Evolutionary conservation across 2,888 invertebrate genomes (phyloP).

Genomic region (Sinhomidia bicolor): DNA sequence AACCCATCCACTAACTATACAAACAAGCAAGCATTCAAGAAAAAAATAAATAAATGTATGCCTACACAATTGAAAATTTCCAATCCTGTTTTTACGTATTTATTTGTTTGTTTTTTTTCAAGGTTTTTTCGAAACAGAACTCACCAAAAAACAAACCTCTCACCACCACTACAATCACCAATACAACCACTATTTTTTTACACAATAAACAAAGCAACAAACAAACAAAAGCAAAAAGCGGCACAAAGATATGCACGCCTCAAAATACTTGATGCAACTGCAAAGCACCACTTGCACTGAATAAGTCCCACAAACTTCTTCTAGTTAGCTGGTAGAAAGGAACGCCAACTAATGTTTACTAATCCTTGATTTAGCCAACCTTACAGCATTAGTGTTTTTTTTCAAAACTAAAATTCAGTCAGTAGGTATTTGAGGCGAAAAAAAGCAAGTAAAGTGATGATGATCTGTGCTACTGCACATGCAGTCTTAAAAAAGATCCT

Average conservation of each 20-base stretch:
- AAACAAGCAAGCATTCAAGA: not conserved
- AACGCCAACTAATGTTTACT: conserved; percentile 36
- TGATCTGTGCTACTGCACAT: conserved; percentile 44
- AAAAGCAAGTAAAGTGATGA: conserved; percentile 24
- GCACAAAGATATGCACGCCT: conserved; percentile 24
- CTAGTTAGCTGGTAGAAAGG: conserved; percentile 10
- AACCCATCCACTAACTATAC: not conserved
- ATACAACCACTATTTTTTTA: not conserved
- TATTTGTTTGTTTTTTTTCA: conserved; percentile 13
- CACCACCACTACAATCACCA: not conserved
- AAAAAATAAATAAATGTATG: not conserved
- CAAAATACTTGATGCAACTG: conserved; percentile 49
- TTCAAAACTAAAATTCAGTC: conserved; percentile 59
- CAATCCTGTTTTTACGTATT: conserved; percentile 13
- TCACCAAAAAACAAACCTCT: conserved; percentile 22
- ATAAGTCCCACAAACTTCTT: conserved; percentile 45
- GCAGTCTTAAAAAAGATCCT: conserved; percentile 9
- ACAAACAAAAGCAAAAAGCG: not conserved
- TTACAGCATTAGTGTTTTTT: conserved; percentile 57
- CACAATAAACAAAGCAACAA: not conserved
- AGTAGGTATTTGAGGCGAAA: conserved; percentile 65
- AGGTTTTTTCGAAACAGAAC: not conserved
- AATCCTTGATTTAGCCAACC: conserved; percentile 66
- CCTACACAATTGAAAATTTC: conserved; percentile 21
- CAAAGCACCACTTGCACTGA: conserved; percentile 48